Percentiles rank a stretch among this genome's conserved stretches.
phyloP scores from a whole-genome alignment of 2,797 vertebrate species.

The Premnoplex brunnescens region DNA sequence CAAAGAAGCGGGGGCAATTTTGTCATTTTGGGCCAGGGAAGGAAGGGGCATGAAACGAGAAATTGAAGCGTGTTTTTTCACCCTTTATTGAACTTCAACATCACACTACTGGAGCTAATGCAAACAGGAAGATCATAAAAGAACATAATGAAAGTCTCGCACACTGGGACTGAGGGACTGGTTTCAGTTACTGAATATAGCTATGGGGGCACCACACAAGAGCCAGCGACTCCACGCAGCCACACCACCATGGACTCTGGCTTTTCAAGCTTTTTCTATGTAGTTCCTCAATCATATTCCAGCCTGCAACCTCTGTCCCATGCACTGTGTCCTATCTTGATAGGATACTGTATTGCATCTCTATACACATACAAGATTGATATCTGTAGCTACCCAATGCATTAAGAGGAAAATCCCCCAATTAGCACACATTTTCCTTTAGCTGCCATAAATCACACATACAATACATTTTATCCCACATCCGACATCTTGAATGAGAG shows the following conservation, averaged over 20 bases:
- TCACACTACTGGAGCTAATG: constrained; percentile 56
- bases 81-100: constrained; percentile 64
- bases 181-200: constrained; percentile 62
- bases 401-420: not conserved
- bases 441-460: not conserved
- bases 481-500: not conserved
- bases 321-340: not conserved
- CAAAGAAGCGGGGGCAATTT: constrained; percentile 7
- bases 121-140: constrained; percentile 62
- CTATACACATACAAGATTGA: not conserved
- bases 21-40: constrained; percentile 20
- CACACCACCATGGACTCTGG: not conserved
- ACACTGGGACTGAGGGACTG: constrained; percentile 5
- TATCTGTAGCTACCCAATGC: not conserved
- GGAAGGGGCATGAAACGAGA: constrained; percentile 34
- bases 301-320: not conserved
- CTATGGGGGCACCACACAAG: constrained; percentile 48
- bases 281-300: not conserved
- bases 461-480: not conserved
- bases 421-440: constrained; percentile 12
- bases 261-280: not conserved
- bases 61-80: not conserved
- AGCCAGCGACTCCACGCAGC: not conserved
- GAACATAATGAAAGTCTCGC: constrained; percentile 35
- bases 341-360: not conserved